phyloP scores from a whole-genome alignment of 37 sponge, comb jelly and placozoan genomes.

The Theonella swinhoei region DNA sequence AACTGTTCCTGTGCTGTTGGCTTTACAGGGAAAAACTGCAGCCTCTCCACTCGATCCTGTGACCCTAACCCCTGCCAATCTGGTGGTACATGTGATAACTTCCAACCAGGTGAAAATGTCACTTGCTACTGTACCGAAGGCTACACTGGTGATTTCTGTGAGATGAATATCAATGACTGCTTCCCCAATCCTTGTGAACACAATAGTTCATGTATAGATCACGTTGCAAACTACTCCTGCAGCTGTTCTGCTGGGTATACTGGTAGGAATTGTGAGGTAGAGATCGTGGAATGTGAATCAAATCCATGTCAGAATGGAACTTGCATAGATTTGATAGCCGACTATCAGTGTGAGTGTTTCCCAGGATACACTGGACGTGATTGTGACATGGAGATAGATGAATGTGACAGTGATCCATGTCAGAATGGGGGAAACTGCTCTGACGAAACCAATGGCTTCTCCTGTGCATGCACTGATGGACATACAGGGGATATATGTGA shows the following conservation, averaged over 20 bases:
- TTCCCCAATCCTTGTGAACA: constrained; percentile 46
- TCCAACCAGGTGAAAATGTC: not conserved
- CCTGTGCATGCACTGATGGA: constrained; percentile 53
- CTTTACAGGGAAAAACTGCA: constrained; percentile 21
- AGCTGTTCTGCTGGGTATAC: constrained; percentile 60
- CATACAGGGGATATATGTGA: constrained; percentile 33
- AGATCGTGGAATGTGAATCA: constrained; percentile 68
- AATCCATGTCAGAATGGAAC: constrained; percentile 58
- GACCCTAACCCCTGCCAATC: constrained; percentile 16
- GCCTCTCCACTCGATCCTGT: constrained; percentile 4
- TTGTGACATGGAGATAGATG: constrained; percentile 44
- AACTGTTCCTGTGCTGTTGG: constrained; percentile 34
- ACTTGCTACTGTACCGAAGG: constrained; percentile 59
- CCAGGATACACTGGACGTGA: constrained; percentile 59
- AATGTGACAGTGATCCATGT: constrained; percentile 41
- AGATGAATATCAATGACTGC: constrained; percentile 61
- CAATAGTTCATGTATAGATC: constrained; percentile 25
- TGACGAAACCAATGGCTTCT: constrained; percentile 15
- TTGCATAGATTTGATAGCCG: constrained; percentile 10
- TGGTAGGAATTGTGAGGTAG: constrained; percentile 44
- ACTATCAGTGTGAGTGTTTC: constrained; percentile 23
- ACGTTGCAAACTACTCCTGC: constrained; percentile 21
- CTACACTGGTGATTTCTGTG: constrained; percentile 70
- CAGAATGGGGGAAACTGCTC: constrained; percentile 51
- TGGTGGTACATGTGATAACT: constrained; percentile 26